Evolutionary conservation across 1,140 invertebrate species (phyloP).

Genomic region (Muscidifurax raptorellus): DNA sequence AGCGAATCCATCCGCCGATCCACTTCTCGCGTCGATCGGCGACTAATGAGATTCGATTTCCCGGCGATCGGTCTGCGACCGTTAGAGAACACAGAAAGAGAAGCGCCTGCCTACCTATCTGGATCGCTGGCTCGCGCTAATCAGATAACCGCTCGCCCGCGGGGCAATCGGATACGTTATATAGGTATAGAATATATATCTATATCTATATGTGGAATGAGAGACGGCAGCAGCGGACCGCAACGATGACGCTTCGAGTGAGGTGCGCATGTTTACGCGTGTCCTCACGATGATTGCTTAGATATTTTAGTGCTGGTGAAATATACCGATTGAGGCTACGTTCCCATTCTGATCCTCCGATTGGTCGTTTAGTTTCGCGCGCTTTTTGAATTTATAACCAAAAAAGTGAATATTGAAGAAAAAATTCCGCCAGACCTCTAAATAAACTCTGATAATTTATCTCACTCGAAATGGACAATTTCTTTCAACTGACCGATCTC

Average conservation of each 20-base stretch:
- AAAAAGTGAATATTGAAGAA: too few relatives aligned
- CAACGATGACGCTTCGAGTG: not conserved
- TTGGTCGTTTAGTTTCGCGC: too few relatives aligned
- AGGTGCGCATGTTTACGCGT: not conserved
- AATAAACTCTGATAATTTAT: too few relatives aligned
- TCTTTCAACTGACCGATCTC: too few relatives aligned
- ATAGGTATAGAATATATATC: not conserved
- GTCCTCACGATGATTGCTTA: not conserved
- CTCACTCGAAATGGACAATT: too few relatives aligned
- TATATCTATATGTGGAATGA: not conserved
- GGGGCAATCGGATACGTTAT: not conserved
- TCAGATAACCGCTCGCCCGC: not conserved
- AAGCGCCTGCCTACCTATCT: not conserved
- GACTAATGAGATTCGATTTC: conserved; percentile 5
- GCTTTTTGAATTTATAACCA: too few relatives aligned
- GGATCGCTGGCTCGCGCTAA: not conserved
- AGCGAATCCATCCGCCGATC: not conserved
- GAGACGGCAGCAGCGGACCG: not conserved
- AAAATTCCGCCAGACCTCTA: too few relatives aligned
- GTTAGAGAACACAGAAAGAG: conserved; percentile 11
- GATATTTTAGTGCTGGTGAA: too few relatives aligned
- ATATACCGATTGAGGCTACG: too few relatives aligned
- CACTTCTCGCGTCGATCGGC: not conserved
- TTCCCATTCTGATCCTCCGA: too few relatives aligned
- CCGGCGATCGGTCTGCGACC: not conserved